phyloP scores from a whole-genome alignment of 2,113 vertebrate species.

The Leucosticte australis region DNA sequence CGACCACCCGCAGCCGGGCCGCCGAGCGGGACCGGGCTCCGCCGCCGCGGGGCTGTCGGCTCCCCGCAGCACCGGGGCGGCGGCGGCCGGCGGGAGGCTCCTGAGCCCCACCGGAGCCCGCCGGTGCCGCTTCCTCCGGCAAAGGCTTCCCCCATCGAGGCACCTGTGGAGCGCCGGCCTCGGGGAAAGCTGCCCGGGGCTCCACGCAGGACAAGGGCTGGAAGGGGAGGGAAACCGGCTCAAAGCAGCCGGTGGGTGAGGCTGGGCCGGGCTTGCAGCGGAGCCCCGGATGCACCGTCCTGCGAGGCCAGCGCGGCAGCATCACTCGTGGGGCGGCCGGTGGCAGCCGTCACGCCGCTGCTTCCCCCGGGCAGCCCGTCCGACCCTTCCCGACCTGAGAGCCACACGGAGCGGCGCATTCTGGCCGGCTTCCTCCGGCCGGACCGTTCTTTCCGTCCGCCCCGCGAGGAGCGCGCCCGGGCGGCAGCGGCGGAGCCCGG shows the following conservation, averaged over 20 bases:
- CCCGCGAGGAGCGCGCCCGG: not conserved
- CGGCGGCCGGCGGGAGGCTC: not conserved
- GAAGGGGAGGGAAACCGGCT: not conserved
- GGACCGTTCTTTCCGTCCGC: not conserved
- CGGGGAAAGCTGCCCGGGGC: not conserved
- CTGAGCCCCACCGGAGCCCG: not conserved
- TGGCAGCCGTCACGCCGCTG: too few relatives aligned
- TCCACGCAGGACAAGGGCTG: not conserved
- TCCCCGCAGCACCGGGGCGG: not conserved
- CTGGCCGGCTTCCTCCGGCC: not conserved
- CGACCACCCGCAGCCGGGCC: not conserved
- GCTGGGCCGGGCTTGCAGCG: not conserved
- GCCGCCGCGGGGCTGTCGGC: too few relatives aligned
- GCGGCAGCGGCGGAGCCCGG: not conserved
- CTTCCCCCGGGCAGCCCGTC: not conserved
- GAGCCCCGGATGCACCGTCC: not conserved
- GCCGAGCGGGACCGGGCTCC: not conserved
- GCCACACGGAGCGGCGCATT: not conserved
- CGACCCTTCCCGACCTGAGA: not conserved
- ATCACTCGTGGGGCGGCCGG: not conserved
- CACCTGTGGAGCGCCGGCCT: not conserved
- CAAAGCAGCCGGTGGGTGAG: not conserved
- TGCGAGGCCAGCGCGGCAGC: not conserved
- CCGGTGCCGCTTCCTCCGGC: not conserved
- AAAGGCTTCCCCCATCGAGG: not conserved